Percentiles rank a stretch among this genome's conserved stretches.
Evolutionary conservation across 1,140 invertebrate genomes (phyloP).

Genomic region (Drosophila repletoides): DNA sequence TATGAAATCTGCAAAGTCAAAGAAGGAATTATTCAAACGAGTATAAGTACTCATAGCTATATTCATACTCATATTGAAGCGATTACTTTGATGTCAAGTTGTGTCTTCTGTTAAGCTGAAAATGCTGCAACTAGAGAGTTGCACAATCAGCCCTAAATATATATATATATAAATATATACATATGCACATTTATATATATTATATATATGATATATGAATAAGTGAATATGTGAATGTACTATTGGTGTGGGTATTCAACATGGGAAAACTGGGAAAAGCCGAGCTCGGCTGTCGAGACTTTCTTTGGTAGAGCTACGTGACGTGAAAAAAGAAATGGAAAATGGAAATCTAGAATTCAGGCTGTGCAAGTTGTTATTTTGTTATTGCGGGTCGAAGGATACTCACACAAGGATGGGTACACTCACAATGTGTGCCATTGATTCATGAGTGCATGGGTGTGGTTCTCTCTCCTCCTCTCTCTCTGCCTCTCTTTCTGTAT

Average conservation of each 20-base stretch:
- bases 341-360: slow-evolving; percentile 51
- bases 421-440: slow-evolving; percentile 68
- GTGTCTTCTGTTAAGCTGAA: slow-evolving; percentile 1
- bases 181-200: neutral
- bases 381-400: slow-evolving; percentile 30
- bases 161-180: neutral
- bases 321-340: slow-evolving; percentile 1
- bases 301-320: slow-evolving; percentile 45
- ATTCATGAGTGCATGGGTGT: slow-evolving; percentile 61
- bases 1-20: too few species aligned
- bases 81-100: neutral
- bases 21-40: slow-evolving; percentile 5
- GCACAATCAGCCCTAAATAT: neutral
- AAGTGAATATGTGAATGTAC: neutral
- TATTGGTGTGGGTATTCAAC: neutral
- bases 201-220: too few species aligned
- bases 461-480: too few species aligned
- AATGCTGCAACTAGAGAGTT: slow-evolving; percentile 1
- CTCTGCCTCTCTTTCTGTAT: too few species aligned
- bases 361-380: slow-evolving; percentile 27
- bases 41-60: too few species aligned
- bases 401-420: too few species aligned
- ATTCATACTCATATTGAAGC: neutral
- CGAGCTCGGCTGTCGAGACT: slow-evolving; percentile 11
- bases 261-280: slow-evolving; percentile 36